Percentiles rank a stretch among this genome's conserved stretches.
phyloP scores from a whole-genome alignment of 2,888 invertebrate species.

The Deilephila elpenor region DNA sequence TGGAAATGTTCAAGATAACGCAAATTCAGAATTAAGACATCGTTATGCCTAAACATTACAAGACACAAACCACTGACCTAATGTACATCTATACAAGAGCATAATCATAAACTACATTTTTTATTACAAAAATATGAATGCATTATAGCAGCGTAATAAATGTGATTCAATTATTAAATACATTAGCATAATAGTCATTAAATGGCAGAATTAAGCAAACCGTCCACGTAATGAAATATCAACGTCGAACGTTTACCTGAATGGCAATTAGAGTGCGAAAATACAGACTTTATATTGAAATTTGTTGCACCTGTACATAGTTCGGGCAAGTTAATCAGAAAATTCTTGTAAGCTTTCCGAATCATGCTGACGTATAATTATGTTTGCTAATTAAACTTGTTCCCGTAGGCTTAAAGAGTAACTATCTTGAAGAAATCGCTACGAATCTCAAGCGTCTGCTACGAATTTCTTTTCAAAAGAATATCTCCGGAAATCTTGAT shows the following conservation, averaged over 20 bases:
- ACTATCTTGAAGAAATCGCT: neutral
- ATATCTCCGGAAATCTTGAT: too few relatives aligned
- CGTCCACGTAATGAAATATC: slow-evolving; percentile 23
- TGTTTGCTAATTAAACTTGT: neutral
- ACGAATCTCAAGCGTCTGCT: too few relatives aligned
- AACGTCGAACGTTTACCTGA: slow-evolving; percentile 40
- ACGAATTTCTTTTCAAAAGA: too few relatives aligned
- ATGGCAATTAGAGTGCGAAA: slow-evolving; percentile 54
- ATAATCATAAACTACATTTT: neutral
- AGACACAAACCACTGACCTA: neutral
- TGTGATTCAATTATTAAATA: slow-evolving; percentile 19
- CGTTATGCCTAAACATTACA: too few relatives aligned
- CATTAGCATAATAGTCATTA: slow-evolving; percentile 18
- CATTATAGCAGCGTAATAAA: neutral
- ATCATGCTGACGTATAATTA: neutral
- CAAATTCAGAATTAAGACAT: too few relatives aligned
- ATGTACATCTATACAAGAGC: neutral
- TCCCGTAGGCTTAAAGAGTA: neutral
- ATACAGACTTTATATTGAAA: slow-evolving; percentile 38
- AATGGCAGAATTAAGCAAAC: slow-evolving; percentile 24
- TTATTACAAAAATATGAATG: neutral
- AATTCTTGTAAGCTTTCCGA: neutral
- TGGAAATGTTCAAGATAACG: too few relatives aligned
- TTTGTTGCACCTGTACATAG: neutral
- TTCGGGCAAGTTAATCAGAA: neutral